These are phyloP conservation scores for Noturus placidus DNA, from an alignment of 2,113 vertebrate genomes.

Conservation along the genomic window DNA sequence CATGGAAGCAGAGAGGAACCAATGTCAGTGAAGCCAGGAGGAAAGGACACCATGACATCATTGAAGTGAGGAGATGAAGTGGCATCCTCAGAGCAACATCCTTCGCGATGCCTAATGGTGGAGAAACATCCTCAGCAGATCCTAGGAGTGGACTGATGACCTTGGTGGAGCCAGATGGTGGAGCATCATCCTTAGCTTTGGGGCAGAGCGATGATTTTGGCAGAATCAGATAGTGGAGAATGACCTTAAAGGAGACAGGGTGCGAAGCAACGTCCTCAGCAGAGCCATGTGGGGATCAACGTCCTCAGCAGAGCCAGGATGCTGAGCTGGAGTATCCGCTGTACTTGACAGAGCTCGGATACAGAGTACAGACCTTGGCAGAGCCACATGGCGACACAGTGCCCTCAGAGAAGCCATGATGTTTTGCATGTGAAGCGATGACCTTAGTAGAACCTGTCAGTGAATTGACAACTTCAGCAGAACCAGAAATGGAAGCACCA, in stretches of 20 bases:
- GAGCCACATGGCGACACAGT: background rate
- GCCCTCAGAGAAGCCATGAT: background rate
- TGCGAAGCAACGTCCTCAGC: too few species aligned
- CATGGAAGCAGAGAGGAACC: background rate
- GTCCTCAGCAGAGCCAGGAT: background rate
- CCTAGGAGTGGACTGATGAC: too few species aligned
- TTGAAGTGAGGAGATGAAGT: background rate
- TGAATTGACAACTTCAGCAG: background rate
- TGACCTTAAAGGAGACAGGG: background rate
- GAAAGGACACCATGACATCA: background rate
- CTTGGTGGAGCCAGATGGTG: background rate
- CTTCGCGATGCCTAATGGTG: background rate
- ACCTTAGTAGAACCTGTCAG: background rate
- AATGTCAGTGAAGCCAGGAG: background rate
- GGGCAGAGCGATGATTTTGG: accelerated
- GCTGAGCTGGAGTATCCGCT: too few species aligned
- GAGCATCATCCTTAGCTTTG: background rate
- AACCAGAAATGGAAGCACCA: background rate
- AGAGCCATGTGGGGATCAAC: background rate
- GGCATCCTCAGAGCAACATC: too few species aligned
- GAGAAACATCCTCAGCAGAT: background rate
- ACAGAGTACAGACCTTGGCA: background rate
- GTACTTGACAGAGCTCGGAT: background rate
- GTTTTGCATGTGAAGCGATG: background rate
- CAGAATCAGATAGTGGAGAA: background rate